phyloP scores from a whole-genome alignment of 2,888 invertebrate genomes.

The Chironomus riparius region DNA sequence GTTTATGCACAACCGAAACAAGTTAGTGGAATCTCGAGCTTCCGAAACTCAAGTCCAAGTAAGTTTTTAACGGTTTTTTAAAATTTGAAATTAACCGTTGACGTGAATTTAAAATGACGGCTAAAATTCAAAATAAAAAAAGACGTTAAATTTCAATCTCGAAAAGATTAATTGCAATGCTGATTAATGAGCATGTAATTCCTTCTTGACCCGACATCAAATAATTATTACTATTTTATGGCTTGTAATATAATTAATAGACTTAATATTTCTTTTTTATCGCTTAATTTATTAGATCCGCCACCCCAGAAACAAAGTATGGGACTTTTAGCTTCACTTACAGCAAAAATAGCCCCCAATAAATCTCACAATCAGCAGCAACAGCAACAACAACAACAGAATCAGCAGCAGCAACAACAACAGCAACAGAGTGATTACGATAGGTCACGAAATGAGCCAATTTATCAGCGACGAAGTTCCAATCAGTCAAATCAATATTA shows the following conservation, averaged over 20 bases:
- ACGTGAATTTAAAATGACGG: background rate
- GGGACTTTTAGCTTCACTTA: slow-evolving; percentile 42
- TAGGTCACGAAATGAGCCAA: slow-evolving; percentile 26
- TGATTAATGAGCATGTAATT: background rate
- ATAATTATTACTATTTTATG: no score
- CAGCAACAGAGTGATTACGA: slow-evolving; percentile 30
- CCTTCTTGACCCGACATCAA: no score
- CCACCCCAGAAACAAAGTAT: slow-evolving; percentile 40
- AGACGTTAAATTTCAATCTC: no score
- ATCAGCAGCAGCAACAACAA: slow-evolving; percentile 28
- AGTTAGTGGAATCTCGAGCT: slow-evolving; percentile 41
- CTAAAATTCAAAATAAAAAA: no score
- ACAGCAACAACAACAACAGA: slow-evolving; percentile 32
- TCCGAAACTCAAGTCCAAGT: slow-evolving; percentile 38
- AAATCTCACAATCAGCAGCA: slow-evolving; percentile 31
- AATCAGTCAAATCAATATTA: slow-evolving; percentile 31
- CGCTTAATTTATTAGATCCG: background rate
- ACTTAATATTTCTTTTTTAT: no score
- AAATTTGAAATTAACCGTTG: background rate
- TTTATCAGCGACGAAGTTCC: slow-evolving; percentile 28
- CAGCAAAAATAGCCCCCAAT: slow-evolving; percentile 35
- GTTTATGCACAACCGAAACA: slow-evolving; percentile 43
- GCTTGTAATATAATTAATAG: no score
- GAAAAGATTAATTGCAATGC: no score
- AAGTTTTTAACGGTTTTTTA: slow-evolving; percentile 13